These are phyloP conservation scores for Anthophora plumipes DNA, from an alignment of 2,888 invertebrate genomes.

Conservation along the genomic window DNA sequence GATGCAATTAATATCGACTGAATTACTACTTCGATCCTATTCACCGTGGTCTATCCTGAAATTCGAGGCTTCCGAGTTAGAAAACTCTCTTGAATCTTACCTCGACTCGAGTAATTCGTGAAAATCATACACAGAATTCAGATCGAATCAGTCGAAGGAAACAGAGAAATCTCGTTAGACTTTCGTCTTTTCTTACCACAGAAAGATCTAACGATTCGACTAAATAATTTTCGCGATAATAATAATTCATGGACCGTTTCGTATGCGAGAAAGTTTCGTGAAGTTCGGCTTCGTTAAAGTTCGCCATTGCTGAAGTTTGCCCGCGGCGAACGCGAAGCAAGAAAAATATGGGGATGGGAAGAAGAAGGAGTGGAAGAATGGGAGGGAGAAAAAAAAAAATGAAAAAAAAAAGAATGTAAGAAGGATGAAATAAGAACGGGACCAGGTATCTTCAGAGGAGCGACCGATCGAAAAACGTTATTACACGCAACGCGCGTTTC, in stretches of 20 bases:
- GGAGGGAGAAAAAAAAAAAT: neutral
- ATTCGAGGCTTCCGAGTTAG: too few relatives aligned
- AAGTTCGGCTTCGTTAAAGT: conserved; percentile 16
- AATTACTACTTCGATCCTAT: too few relatives aligned
- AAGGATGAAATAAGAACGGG: neutral
- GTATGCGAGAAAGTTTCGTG: neutral
- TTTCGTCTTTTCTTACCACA: neutral
- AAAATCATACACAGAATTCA: too few relatives aligned
- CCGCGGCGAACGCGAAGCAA: neutral
- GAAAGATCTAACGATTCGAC: neutral
- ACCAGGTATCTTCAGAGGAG: neutral
- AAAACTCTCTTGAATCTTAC: too few relatives aligned
- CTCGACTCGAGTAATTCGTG: too few relatives aligned
- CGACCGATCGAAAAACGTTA: conserved; percentile 10
- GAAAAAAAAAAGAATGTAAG: neutral
- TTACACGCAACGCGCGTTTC: conserved; percentile 35
- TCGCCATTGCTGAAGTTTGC: conserved; percentile 13
- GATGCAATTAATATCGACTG: too few relatives aligned
- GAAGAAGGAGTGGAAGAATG: neutral
- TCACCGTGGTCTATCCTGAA: too few relatives aligned
- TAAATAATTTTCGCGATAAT: neutral
- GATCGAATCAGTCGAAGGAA: too few relatives aligned
- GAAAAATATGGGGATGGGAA: neutral
- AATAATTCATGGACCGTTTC: neutral
- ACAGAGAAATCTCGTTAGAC: too few relatives aligned